These are phyloP conservation scores for Galemys pyrenaicus DNA, from an alignment of 2,113 vertebrate species.

Conservation along the genomic window DNA sequence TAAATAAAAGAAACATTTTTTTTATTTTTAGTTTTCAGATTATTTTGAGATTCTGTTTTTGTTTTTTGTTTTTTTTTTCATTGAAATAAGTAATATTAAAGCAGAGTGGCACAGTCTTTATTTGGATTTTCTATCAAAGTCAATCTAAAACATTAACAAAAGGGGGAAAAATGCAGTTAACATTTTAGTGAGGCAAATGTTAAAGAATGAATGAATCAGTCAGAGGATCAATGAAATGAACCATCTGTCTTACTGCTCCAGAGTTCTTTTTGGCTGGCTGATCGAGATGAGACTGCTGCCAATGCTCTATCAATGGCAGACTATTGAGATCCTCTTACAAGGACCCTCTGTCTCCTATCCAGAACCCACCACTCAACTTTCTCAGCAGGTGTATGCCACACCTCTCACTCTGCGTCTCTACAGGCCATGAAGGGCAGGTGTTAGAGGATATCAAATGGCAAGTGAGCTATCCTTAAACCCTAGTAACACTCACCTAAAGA, in stretches of 20 bases:
- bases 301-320: not conserved
- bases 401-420: not conserved
- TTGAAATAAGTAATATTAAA: not conserved
- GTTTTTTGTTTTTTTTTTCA: not conserved
- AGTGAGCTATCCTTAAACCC: not conserved
- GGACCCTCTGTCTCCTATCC: accelerated
- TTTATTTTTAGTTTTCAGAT: not conserved
- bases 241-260: accelerated
- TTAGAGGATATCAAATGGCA: not conserved
- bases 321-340: not conserved
- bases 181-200: not conserved
- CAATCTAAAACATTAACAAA: not conserved
- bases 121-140: not conserved
- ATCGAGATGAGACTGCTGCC: accelerated
- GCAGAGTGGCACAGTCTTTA: not conserved
- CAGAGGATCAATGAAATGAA: not conserved
- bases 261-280: no score
- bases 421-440: not conserved
- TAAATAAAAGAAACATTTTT: not conserved
- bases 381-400: accelerated
- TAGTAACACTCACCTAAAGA: not conserved
- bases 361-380: not conserved
- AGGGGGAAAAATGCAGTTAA: not conserved
- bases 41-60: not conserved
- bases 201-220: not conserved